Evolutionary conservation across 2,888 invertebrate species (phyloP).

Genomic region (Dyspetes luteomarginatus): DNA sequence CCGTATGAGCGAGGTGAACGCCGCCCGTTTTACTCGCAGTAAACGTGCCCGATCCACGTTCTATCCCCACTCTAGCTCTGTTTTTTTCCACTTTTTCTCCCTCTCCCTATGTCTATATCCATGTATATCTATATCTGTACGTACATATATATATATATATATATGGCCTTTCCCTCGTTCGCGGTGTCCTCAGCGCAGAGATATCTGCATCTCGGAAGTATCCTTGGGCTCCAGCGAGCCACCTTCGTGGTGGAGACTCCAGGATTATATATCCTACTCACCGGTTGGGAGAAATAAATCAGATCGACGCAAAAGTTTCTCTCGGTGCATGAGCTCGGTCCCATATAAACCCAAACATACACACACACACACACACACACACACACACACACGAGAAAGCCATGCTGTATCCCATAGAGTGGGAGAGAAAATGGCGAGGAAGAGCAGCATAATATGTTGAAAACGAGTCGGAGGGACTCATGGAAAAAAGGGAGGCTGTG

Average conservation of each 20-base stretch:
- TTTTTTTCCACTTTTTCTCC: neutral
- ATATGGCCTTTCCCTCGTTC: neutral
- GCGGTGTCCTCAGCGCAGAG: slow-evolving; percentile 49
- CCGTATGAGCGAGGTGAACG: slow-evolving; percentile 64
- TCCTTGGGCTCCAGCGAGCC: slow-evolving; percentile 48
- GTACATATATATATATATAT: neutral
- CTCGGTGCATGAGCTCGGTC: slow-evolving; percentile 29
- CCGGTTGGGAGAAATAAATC: slow-evolving; percentile 63
- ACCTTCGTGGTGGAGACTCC: slow-evolving; percentile 13
- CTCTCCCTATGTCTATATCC: neutral
- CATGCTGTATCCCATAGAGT: neutral
- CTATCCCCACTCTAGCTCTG: slow-evolving; percentile 21
- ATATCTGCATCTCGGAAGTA: slow-evolving; percentile 69
- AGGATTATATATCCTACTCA: slow-evolving; percentile 28
- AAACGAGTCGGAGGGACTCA: slow-evolving; percentile 34
- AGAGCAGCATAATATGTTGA: slow-evolving; percentile 37
- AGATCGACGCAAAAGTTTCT: slow-evolving; percentile 68
- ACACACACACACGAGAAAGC: neutral
- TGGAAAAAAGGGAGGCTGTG: slow-evolving; percentile 32
- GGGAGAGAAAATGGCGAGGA: neutral
- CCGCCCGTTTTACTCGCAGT: slow-evolving; percentile 53
- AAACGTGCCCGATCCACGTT: slow-evolving; percentile 28
- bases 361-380: neutral
- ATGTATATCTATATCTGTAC: neutral
- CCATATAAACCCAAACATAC: slow-evolving; percentile 21